Percentiles rank a stretch among this genome's conserved stretches.
phyloP scores from a whole-genome alignment of 2,888 invertebrate genomes.

The Anthoptus insignis region DNA sequence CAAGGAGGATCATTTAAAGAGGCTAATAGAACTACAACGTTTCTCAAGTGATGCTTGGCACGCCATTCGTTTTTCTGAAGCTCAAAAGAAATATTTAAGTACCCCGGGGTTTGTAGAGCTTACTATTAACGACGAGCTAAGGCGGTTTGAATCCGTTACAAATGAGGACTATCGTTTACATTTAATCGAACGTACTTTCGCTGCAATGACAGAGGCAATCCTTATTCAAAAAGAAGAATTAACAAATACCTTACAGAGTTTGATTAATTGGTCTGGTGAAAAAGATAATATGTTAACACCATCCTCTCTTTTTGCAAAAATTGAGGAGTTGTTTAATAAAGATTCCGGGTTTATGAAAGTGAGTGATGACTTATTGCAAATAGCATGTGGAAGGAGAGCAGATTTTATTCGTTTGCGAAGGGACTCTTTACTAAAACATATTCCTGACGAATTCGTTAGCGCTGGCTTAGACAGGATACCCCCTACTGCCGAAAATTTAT shows the following conservation, averaged over 20 bases:
- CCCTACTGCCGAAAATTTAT: slow-evolving; percentile 24
- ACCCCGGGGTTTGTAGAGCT: slow-evolving; percentile 26
- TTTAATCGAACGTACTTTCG: too few species aligned
- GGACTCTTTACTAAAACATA: slow-evolving; percentile 27
- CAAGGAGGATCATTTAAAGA: background rate
- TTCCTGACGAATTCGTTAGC: slow-evolving; percentile 34
- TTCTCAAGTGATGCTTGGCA: slow-evolving; percentile 29
- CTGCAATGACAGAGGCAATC: too few species aligned
- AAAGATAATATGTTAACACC: too few species aligned
- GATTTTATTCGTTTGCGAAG: background rate
- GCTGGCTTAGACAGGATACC: slow-evolving; percentile 32
- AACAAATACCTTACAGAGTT: too few species aligned
- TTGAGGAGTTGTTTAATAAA: too few species aligned
- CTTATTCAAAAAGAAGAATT: too few species aligned
- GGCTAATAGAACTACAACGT: slow-evolving; percentile 1
- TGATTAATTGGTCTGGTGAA: too few species aligned
- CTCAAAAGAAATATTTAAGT: slow-evolving; percentile 36
- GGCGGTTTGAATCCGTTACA: background rate
- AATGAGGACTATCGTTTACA: too few species aligned
- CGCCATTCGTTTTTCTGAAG: slow-evolving; percentile 29
- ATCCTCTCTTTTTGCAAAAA: too few species aligned
- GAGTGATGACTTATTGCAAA: too few species aligned
- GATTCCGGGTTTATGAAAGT: too few species aligned
- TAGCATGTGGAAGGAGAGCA: too few species aligned
- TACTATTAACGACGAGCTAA: background rate